Percentiles rank a stretch among this genome's conserved stretches.
Conservation (phyloP, 1,140 invertebrate species). For the Bombus polaris region DNA sequence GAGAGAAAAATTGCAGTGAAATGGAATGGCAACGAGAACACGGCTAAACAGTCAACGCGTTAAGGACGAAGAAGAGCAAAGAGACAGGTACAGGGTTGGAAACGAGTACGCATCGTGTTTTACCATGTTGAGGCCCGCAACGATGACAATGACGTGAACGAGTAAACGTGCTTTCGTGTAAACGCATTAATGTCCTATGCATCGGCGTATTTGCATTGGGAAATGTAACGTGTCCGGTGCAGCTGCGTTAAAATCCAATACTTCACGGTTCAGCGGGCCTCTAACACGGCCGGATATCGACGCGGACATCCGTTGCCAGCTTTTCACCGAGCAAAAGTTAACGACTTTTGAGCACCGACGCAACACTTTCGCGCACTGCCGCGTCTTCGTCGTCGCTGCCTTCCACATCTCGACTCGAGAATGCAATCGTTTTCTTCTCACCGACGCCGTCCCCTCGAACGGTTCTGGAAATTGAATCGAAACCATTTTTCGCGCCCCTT, state of each 20-base stretch:
- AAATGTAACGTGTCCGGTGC: constrained; percentile 28
- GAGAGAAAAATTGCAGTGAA: too few relatives aligned
- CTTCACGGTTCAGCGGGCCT: constrained; percentile 84
- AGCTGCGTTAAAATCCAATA: constrained; percentile 39
- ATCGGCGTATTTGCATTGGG: constrained; percentile 48
- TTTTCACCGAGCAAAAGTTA: not conserved
- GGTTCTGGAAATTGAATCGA: not conserved
- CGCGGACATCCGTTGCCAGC: not conserved
- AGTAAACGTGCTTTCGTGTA: constrained; percentile 10
- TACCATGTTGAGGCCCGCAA: not conserved
- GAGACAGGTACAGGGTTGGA: not conserved
- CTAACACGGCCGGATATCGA: constrained; percentile 28
- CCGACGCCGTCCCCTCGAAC: not conserved
- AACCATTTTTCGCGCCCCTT: not conserved
- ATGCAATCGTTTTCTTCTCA: not conserved
- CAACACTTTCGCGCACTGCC: not conserved
- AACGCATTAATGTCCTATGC: constrained; percentile 38
- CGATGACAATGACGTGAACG: not conserved
- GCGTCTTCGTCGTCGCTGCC: too few relatives aligned
- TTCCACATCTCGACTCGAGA: not conserved
- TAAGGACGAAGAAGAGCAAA: not conserved
- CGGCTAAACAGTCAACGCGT: not conserved
- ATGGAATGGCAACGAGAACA: too few relatives aligned
- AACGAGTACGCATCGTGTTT: not conserved
- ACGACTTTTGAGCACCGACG: not conserved